Percentiles rank a stretch among this genome's conserved stretches.
Conservation (phyloP, 2,888 invertebrate species). For the Campoplex capitator region DNA sequence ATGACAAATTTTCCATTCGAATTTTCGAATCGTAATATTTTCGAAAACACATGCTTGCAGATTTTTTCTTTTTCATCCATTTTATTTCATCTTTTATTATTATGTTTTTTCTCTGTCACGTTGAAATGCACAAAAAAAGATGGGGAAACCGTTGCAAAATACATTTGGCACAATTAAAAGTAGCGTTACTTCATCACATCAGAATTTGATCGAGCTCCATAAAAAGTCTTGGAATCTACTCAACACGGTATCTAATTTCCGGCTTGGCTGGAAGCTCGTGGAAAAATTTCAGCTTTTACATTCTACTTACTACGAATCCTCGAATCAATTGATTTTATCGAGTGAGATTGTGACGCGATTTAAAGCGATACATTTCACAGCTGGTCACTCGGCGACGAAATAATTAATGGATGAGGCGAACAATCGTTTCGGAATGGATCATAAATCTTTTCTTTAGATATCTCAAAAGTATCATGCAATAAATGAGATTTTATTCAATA, state of each 20-base stretch:
- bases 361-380: not conserved
- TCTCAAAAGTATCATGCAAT: not conserved
- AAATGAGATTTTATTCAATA: not conserved
- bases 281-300: not conserved
- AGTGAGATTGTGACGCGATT: not conserved
- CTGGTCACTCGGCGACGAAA: not conserved
- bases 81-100: not conserved
- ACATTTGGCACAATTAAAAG: not conserved
- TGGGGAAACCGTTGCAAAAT: not conserved
- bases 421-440: not conserved
- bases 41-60: not conserved
- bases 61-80: not conserved
- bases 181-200: not conserved
- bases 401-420: not conserved
- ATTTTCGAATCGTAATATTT: not conserved
- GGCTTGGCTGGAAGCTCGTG: not conserved
- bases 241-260: constrained; percentile 1
- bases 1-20: not conserved
- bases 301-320: not conserved
- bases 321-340: not conserved
- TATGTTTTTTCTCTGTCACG: not conserved
- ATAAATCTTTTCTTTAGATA: not conserved
- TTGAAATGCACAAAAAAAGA: not conserved
- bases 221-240: not conserved
- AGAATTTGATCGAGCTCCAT: not conserved